Conservation (phyloP, 2,113 vertebrate species). For the Pseudopipra pipra region DNA sequence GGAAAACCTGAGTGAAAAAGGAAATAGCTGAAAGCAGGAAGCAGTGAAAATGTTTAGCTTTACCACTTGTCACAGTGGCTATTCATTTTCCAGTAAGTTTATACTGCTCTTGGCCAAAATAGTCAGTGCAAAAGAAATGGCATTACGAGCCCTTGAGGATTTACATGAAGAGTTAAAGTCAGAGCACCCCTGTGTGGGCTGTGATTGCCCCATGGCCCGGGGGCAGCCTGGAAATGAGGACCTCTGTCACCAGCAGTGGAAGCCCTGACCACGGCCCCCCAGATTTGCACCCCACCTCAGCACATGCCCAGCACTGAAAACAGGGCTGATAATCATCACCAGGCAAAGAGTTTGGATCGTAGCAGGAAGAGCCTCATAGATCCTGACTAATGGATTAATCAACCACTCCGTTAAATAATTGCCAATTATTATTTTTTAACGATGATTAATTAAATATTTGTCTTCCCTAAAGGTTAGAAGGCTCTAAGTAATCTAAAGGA, state of each 20-base stretch:
- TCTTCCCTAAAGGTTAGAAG: not conserved
- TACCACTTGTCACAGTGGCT: not conserved
- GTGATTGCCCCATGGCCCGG: not conserved
- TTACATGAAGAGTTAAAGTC: not conserved
- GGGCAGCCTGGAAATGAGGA: not conserved
- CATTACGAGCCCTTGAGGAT: not conserved
- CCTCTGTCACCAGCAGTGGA: not conserved
- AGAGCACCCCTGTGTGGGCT: accelerated
- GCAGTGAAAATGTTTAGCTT: not conserved
- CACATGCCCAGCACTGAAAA: not conserved
- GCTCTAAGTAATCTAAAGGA: not conserved
- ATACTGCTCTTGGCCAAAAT: not conserved
- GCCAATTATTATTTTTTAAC: not conserved
- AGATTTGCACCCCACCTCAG: not conserved
- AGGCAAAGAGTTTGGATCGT: not conserved
- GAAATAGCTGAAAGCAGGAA: not conserved
- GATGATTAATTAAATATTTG: not conserved
- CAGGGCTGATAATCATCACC: not conserved
- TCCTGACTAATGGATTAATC: not conserved
- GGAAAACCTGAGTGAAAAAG: not conserved
- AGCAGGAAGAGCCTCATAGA: not conserved
- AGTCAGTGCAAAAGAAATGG: not conserved
- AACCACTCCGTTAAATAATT: not conserved
- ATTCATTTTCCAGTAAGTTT: conserved; percentile 9
- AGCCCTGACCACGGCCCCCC: not conserved